Conservation (phyloP, 1,140 invertebrate genomes). For the Diabrotica virgifera region DNA sequence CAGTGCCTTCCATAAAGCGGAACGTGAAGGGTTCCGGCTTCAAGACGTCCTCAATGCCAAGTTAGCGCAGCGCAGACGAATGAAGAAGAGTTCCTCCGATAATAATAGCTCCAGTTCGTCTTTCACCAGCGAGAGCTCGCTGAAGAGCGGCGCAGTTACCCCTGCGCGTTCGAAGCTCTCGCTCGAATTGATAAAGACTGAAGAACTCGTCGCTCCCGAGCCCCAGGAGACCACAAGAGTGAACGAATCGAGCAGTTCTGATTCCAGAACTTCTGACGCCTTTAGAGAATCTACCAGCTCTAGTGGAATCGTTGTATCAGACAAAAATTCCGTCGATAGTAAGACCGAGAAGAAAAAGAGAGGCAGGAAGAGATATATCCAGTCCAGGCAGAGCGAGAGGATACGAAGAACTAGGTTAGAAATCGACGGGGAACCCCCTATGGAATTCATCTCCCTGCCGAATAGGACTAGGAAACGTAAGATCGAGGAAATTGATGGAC, state of each 20-base stretch:
- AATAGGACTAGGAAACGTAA: constrained; percentile 39
- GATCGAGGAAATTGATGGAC: constrained; percentile 20
- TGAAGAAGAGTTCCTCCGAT: constrained; percentile 58
- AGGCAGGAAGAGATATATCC: constrained; percentile 36
- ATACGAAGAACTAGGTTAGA: constrained; percentile 41
- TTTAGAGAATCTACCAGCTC: constrained; percentile 39
- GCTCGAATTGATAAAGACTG: constrained; percentile 40
- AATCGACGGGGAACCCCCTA: constrained; percentile 39
- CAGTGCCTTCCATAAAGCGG: constrained; percentile 68
- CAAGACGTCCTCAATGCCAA: constrained; percentile 66
- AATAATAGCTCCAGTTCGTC: constrained; percentile 44
- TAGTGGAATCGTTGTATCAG: constrained; percentile 41
- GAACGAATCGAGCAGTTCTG: constrained; percentile 14
- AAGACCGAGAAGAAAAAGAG: constrained; percentile 33
- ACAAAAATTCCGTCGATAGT: constrained; percentile 39
- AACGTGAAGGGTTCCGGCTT: constrained; percentile 65
- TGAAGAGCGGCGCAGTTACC: constrained; percentile 35
- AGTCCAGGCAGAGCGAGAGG: constrained; percentile 44
- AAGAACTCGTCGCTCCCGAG: constrained; percentile 12
- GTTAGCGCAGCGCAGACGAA: constrained; percentile 65
- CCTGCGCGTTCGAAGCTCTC: constrained; percentile 32
- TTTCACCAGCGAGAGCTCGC: constrained; percentile 43
- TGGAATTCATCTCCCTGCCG: constrained; percentile 33
- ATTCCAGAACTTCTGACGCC: constrained; percentile 13
- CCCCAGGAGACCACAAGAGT: background rate